phyloP scores from a whole-genome alignment of 2,113 vertebrate genomes.

The Myotis davidii region DNA sequence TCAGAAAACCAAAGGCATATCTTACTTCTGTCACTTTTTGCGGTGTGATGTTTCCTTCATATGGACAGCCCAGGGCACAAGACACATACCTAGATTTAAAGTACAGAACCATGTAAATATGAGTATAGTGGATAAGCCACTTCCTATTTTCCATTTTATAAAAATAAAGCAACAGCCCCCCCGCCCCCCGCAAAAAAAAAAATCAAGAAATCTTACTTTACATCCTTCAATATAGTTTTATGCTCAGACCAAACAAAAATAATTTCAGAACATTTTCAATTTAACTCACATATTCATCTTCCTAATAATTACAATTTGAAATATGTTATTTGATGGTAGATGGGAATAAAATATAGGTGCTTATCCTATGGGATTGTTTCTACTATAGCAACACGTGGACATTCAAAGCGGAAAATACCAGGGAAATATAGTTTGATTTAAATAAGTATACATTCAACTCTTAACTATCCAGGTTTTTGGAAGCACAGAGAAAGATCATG shows the following conservation, averaged over 20 bases:
- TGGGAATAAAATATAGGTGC: not conserved
- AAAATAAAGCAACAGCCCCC: not conserved
- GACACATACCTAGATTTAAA: slow-evolving; percentile 92
- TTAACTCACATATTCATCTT: not conserved
- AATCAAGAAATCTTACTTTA: slow-evolving; percentile 17
- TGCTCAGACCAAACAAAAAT: not conserved
- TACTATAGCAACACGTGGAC: not conserved
- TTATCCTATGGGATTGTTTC: not conserved
- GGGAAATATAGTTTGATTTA: not conserved
- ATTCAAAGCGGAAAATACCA: slow-evolving; percentile 15
- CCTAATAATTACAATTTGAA: not conserved
- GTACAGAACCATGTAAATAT: slow-evolving; percentile 60
- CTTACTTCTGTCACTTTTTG: slow-evolving; percentile 94
- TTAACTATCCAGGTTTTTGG: not conserved
- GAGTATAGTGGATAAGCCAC: not conserved
- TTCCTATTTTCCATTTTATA: slow-evolving; percentile 19
- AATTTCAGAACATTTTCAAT: not conserved
- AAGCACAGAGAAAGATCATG: not conserved
- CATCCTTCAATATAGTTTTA: not conserved
- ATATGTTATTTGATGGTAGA: not conserved
- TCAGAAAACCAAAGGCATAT: slow-evolving; percentile 46
- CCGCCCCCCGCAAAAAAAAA: not conserved
- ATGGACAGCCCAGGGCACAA: slow-evolving; percentile 94
- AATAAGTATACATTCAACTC: not conserved
- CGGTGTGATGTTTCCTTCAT: slow-evolving; percentile 90